Base-by-base conservation (phyloP, 1,140 invertebrate species). In the Drosophila leontia region DNA sequence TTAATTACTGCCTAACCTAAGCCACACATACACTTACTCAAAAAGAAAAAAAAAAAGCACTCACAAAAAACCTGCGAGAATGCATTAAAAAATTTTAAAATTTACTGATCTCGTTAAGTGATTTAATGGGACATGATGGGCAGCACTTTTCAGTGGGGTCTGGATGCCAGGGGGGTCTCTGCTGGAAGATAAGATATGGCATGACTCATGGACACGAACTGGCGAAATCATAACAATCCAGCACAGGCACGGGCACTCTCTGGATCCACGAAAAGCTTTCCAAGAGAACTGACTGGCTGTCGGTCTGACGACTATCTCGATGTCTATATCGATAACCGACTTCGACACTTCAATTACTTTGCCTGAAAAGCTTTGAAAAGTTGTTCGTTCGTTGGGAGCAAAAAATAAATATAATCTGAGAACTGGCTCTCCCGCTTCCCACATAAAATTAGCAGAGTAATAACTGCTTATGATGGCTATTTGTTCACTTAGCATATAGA, bases 1-100 rank as follows among this genome's bases (percentile, higher is more conserved):
- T 87, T 84, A 87, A 87, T 78, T 88, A 84, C 62, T 62, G 55
- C 62, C 65, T 90, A 88, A 90, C 69, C 84, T 88, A 90, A 88
- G 85, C 78, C 80, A 81, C 72, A 72, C 35, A 62, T 74, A 85
- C 60, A 67, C 74, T 42, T 58, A 60, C 41, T 78, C 51, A 61
- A 61, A 45, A 39, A 42, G 17, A 72, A 76, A 79, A 75, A 19
- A 72, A 3, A 12, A 71, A 37, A n/a, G n/a, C 9, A 19, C 15
- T 12, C 35, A 63, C 42, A 47, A 35, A 51, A 71, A 71, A 42
- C 23, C 23, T 62, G 48, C 67, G 41, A 74, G 42, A 72, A 67
- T 58, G 74, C 74, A 77, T 77, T 77, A 68, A 77, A 67, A n/a
- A 67, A 69, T 53, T 76, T 77, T 68, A 68, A 75, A 76, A 76